phyloP scores from a whole-genome alignment of 1,140 invertebrate species.

The Pachyrhynchus sulphureomaculatus region DNA sequence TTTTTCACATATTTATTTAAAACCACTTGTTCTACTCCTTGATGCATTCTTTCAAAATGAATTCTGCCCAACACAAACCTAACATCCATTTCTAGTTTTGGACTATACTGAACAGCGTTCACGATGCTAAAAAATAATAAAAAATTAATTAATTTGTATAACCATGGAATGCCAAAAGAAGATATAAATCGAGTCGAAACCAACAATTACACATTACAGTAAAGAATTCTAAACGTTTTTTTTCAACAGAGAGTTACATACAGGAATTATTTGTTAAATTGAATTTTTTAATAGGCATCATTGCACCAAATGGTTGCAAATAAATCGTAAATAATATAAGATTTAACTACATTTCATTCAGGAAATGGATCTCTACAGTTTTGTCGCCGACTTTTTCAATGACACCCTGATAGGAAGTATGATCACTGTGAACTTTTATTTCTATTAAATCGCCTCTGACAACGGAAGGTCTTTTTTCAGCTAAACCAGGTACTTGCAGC shows the following conservation, averaged over 20 bases:
- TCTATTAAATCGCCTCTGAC: slow-evolving; percentile 42
- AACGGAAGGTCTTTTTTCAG: slow-evolving; percentile 47
- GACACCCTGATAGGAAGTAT: slow-evolving; percentile 39
- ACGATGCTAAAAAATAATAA: slow-evolving; percentile 27
- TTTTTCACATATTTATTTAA: slow-evolving; percentile 5
- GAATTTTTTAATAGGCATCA: no score
- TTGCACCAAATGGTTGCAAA: background rate
- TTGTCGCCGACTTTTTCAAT: slow-evolving; percentile 37
- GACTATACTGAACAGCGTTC: slow-evolving; percentile 9
- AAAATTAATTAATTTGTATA: background rate
- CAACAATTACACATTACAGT: background rate
- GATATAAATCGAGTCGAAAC: background rate
- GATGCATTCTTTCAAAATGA: slow-evolving; percentile 41
- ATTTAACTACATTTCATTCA: slow-evolving; percentile 37
- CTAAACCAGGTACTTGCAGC: slow-evolving; percentile 44
- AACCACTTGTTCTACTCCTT: slow-evolving; percentile 32
- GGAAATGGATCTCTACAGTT: slow-evolving; percentile 34
- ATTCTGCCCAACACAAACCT: slow-evolving; percentile 37
- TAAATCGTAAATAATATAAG: background rate
- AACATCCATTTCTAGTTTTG: slow-evolving; percentile 36
- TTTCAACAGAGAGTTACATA: background rate
- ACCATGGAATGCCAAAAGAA: background rate
- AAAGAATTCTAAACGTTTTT: background rate
- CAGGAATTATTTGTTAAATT: no score
- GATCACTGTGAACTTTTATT: slow-evolving; percentile 39